Conservation (phyloP, 2,888 invertebrate species). For the Hyppa rectilinea region DNA sequence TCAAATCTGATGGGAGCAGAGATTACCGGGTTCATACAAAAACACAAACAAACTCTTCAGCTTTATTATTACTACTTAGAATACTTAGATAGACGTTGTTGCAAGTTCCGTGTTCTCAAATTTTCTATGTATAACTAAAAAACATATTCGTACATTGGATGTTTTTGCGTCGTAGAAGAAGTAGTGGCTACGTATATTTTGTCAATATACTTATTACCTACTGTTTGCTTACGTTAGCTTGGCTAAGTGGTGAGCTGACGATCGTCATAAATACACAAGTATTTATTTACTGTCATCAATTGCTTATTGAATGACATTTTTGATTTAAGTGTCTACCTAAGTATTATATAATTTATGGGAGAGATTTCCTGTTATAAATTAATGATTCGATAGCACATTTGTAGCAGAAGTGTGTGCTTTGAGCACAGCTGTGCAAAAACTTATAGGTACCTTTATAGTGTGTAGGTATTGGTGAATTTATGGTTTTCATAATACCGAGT, state of each 20-base stretch:
- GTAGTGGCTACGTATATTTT: constrained; percentile 43
- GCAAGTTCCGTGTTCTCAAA: constrained; percentile 11
- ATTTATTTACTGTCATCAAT: constrained; percentile 35
- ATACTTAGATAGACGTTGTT: no score
- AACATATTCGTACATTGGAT: not conserved
- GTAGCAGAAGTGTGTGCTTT: not conserved
- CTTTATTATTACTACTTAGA: no score
- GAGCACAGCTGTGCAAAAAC: constrained; percentile 6
- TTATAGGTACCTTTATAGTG: not conserved
- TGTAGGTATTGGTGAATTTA: not conserved
- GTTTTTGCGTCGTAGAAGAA: constrained; percentile 42
- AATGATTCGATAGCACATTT: not conserved
- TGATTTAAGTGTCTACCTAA: constrained; percentile 3
- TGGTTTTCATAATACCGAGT: not conserved
- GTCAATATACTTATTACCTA: constrained; percentile 57
- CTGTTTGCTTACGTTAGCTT: constrained; percentile 52
- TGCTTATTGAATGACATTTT: constrained; percentile 31
- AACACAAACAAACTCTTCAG: no score
- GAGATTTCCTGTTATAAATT: not conserved
- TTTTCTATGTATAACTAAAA: not conserved
- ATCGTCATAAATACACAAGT: constrained; percentile 40
- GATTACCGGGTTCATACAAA: no score
- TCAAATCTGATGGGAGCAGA: no score
- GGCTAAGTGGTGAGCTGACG: constrained; percentile 49
- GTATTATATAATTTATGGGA: constrained; percentile 4